Evolutionary conservation across 2,113 vertebrate genomes (phyloP).

Genomic region (Numida meleagris): DNA sequence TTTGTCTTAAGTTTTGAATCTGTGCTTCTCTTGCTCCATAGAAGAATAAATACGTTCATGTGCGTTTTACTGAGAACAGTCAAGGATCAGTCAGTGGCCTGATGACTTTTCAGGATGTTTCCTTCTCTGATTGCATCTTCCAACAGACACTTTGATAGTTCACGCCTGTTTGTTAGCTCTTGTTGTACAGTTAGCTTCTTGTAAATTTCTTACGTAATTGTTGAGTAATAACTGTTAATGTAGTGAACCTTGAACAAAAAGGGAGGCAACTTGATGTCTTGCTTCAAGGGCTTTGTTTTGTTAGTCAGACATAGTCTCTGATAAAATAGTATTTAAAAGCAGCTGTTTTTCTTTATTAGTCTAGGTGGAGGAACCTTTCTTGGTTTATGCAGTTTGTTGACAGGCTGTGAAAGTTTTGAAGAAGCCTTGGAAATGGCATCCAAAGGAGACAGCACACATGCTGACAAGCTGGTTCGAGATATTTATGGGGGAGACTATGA

Average conservation of each 20-base stretch:
- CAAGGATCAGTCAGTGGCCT: not conserved
- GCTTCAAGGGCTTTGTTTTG: not conserved
- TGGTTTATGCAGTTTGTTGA: conserved; percentile 83
- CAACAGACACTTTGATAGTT: not conserved
- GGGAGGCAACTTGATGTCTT: not conserved
- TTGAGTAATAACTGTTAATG: not conserved
- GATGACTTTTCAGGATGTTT: not conserved
- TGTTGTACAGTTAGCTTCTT: not conserved
- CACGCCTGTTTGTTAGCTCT: not conserved
- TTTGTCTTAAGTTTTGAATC: not conserved
- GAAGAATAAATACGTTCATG: not conserved
- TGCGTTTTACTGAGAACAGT: not conserved
- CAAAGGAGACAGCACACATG: conserved; percentile 83
- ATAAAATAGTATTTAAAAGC: not conserved
- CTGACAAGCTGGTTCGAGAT: conserved; percentile 83
- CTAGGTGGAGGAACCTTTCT: conserved; percentile 86
- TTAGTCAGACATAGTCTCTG: not conserved
- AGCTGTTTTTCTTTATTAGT: conserved; percentile 63
- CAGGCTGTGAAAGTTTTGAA: conserved; percentile 86
- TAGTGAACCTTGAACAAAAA: not conserved
- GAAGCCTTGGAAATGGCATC: conserved; percentile 87
- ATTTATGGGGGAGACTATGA: conserved; percentile 87
- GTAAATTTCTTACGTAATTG: not conserved
- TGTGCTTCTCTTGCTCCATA: not conserved
- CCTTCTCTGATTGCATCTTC: not conserved